Evolutionary conservation across 2,888 invertebrate species (phyloP), one percentile per base, ranked within the genome.

Genomic region (Limenitis camilla): DNA sequence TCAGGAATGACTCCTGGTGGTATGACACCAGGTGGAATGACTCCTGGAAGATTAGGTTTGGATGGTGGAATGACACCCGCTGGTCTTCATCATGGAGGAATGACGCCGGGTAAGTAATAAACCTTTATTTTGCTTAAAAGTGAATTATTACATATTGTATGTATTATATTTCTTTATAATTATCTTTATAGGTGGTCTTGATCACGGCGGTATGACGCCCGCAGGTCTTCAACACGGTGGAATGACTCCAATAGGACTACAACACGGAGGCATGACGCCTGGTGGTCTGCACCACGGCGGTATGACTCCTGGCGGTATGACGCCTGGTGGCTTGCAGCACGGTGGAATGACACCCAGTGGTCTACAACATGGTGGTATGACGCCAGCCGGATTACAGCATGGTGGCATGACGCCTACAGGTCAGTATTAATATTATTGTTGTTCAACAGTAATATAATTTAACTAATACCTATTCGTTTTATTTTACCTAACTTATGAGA

Each of bases 211-310:
- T 0, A 68, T 79, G 64, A 82, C 85, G 0, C 88, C 89, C 0
- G 76, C 74, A 0, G 87, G 79, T 0, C 59, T 89, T 42, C 72
- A 77, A 30, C 87, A 88, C 51, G 81, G 76, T 47, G 71, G 68
- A 4, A 53, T 56, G 56, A 58, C 57, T 5, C 53, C 66, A 5
- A 72, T 66, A 1, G 82, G 78, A 0, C 61, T 86, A 9, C 71
- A 75, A 36, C 81, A 84, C 56, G 88, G 88, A 1, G 83, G 88
- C 5, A 79, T 89, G 77, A 89, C 79, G 8, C 78, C 80, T 0
- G 76, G 74, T 0, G 88, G 80, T 0, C 58, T 89, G 41, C 72
- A 77, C 29, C 88, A 88, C 52, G 81, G 77, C 47, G 72, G 69
- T 80, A 84, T 19, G 19, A 19, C 19, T 19, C 19, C 19, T 56